Evolutionary conservation across 2,797 vertebrate genomes (phyloP).

Genomic region (Notoglanidium macrostoma): DNA sequence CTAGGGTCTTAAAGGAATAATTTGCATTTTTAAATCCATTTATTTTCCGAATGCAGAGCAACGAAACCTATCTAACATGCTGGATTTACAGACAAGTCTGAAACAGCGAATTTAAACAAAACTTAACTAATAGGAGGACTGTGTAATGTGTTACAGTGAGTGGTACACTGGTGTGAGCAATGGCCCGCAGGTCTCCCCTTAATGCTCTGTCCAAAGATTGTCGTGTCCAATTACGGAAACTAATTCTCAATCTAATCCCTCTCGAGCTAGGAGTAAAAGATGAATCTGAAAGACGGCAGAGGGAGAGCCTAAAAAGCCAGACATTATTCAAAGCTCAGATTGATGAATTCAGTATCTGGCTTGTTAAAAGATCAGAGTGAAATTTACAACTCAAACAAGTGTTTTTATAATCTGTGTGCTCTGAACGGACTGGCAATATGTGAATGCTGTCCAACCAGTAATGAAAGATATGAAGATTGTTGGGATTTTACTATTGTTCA

Average conservation of each 20-base stretch:
- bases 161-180: conserved; percentile 4
- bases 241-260: conserved; percentile 65
- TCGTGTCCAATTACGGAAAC: conserved; percentile 67
- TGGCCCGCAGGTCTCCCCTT: conserved; percentile 54
- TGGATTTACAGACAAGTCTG: not conserved
- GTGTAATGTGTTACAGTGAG: not conserved
- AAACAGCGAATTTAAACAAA: not conserved
- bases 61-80: not conserved
- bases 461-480: not conserved
- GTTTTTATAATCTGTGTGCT: not conserved
- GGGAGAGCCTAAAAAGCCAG: not conserved
- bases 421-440: not conserved
- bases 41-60: not conserved
- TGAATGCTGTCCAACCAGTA: not conserved
- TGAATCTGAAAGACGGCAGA: conserved; percentile 37
- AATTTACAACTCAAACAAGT: not conserved
- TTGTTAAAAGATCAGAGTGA: conserved; percentile 4
- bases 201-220: conserved; percentile 65
- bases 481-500: not conserved
- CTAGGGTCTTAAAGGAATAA: not conserved
- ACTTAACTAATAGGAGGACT: not conserved
- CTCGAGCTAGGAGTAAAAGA: conserved; percentile 21
- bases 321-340: not conserved
- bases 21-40: too few relatives aligned
- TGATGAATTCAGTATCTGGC: not conserved